Percentiles rank a stretch among this genome's conserved stretches.
Evolutionary conservation across 2,888 invertebrate genomes (phyloP).

Genomic region (Cryptocephalus primarius): DNA sequence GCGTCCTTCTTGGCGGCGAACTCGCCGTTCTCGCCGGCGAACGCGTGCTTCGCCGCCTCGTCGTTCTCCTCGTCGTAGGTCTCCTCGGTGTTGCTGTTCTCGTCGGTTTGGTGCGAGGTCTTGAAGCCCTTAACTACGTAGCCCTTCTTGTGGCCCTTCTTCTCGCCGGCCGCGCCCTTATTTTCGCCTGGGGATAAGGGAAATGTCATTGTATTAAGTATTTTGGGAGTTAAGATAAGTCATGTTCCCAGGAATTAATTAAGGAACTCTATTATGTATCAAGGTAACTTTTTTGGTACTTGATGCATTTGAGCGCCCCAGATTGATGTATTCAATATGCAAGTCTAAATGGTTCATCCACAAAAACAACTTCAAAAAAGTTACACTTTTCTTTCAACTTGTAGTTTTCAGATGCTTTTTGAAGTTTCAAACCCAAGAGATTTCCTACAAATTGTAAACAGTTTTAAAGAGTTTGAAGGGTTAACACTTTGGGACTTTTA

Average conservation of each 20-base stretch:
- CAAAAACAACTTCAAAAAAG: too few species aligned
- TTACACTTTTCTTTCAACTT: too few species aligned
- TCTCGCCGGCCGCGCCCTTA: conserved; percentile 44
- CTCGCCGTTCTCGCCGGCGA: conserved; percentile 45
- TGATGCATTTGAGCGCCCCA: too few species aligned
- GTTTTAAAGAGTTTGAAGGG: too few species aligned
- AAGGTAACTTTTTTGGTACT: too few species aligned
- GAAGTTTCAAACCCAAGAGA: too few species aligned
- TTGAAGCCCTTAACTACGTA: conserved; percentile 56
- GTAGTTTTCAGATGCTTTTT: too few species aligned
- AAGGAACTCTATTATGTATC: neutral
- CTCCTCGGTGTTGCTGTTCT: conserved; percentile 52
- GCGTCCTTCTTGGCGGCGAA: conserved; percentile 15
- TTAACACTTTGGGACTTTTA: too few species aligned
- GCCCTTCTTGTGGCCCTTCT: conserved; percentile 51
- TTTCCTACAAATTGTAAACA: too few species aligned
- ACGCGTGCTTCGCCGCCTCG: conserved; percentile 48
- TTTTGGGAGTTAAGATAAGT: neutral
- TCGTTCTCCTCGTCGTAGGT: conserved; percentile 56
- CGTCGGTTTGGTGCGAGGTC: conserved; percentile 54
- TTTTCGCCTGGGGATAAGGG: conserved; percentile 34
- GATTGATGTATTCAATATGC: too few species aligned
- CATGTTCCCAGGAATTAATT: neutral
- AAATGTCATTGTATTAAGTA: neutral
- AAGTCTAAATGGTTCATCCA: too few species aligned